Conservation (phyloP, 2,888 invertebrate species). For the Xiphydria camelus region DNA sequence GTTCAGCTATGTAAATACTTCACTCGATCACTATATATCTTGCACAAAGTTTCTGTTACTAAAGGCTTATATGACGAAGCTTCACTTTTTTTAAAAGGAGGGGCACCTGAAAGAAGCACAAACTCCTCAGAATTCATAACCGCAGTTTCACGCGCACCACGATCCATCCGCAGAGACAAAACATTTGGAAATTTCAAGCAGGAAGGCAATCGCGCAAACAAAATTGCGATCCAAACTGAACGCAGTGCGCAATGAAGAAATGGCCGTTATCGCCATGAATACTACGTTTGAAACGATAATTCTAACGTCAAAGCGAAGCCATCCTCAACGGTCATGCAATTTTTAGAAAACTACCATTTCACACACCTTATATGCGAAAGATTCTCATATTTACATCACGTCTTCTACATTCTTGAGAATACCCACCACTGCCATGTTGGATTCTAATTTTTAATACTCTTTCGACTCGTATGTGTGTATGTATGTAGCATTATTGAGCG, state of each 20-base stretch:
- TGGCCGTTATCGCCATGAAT: too few relatives aligned
- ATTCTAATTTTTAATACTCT: slow-evolving; percentile 24
- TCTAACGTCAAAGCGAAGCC: too few relatives aligned
- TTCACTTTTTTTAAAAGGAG: not conserved
- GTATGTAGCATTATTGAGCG: slow-evolving; percentile 28
- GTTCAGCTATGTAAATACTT: too few relatives aligned
- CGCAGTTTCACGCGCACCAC: slow-evolving; percentile 18
- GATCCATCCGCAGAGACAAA: slow-evolving; percentile 26
- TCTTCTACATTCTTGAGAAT: slow-evolving; percentile 9
- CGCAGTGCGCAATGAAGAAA: too few relatives aligned
- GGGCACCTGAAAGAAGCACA: slow-evolving; percentile 5
- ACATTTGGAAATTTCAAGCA: too few relatives aligned
- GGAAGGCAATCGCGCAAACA: too few relatives aligned
- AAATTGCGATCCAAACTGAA: not conserved
- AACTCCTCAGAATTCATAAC: slow-evolving; percentile 4
- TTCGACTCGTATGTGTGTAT: slow-evolving; percentile 21
- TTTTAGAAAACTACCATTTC: not conserved
- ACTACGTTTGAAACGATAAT: too few relatives aligned
- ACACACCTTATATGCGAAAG: slow-evolving; percentile 13
- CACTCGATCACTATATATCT: too few relatives aligned
- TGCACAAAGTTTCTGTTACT: slow-evolving; percentile 16
- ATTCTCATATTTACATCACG: slow-evolving; percentile 12
- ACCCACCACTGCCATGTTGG: slow-evolving; percentile 18
- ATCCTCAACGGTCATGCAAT: not conserved
- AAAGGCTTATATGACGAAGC: slow-evolving; percentile 3